Conservation (phyloP, 2,797 vertebrate species). For the Arvicola amphibius region DNA sequence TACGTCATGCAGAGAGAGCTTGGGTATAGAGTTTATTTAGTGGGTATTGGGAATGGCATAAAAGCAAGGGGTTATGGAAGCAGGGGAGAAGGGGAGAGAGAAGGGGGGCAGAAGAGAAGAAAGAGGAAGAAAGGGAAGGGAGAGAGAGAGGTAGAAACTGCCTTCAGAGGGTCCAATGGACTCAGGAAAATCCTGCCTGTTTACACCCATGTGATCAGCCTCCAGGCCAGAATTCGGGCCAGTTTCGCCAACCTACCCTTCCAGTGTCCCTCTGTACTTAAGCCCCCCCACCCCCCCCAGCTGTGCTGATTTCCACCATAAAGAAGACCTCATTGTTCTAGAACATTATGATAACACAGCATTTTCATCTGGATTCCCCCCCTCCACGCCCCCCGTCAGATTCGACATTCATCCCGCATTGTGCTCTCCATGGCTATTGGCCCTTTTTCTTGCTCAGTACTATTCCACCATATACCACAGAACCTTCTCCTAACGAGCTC, state of each 20-base stretch:
- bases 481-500: background rate
- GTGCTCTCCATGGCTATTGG: background rate
- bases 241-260: background rate
- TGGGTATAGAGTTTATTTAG: too few relatives aligned
- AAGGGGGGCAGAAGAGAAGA: too few relatives aligned
- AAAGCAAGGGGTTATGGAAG: too few relatives aligned
- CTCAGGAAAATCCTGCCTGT: rapidly evolving
- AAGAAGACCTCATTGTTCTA: background rate
- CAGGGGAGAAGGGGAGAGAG: too few relatives aligned
- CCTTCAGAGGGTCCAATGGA: background rate
- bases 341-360: background rate
- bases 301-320: background rate
- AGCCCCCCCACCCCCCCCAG: rapidly evolving
- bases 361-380: rapidly evolving
- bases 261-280: background rate
- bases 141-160: background rate
- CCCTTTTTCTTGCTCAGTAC: background rate
- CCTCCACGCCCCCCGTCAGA: background rate
- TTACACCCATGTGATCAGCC: too few relatives aligned
- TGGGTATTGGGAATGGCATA: too few relatives aligned
- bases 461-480: background rate
- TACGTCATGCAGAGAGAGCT: too few relatives aligned
- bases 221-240: background rate
- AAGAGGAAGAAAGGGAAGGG: too few relatives aligned
- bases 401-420: background rate